These are phyloP conservation scores for Tachypleus tridentatus DNA, from an alignment of 1,140 invertebrate genomes.

Conservation along the genomic window DNA sequence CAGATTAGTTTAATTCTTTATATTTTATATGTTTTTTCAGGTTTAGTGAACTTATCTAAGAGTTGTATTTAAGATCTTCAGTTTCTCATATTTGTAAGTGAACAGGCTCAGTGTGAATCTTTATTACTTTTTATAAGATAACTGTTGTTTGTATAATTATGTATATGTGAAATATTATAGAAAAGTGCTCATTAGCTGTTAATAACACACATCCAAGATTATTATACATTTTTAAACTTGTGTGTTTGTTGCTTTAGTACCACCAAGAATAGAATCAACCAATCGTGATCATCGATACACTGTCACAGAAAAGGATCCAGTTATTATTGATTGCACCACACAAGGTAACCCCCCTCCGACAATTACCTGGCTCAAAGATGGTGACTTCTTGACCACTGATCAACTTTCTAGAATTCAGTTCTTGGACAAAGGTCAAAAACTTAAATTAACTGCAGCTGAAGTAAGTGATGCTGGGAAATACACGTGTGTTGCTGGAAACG, in stretches of 20 bases:
- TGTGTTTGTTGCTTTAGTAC: background rate
- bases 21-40: no score
- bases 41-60: no score
- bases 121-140: no score
- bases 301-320: slow-evolving; percentile 12
- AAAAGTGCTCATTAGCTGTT: no score
- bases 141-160: no score
- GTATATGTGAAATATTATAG: no score
- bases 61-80: no score
- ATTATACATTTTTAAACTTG: background rate
- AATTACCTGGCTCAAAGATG: slow-evolving; percentile 21
- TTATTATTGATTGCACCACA: slow-evolving; percentile 10
- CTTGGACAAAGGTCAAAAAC: slow-evolving; percentile 3
- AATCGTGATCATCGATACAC: background rate
- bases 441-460: slow-evolving; percentile 8
- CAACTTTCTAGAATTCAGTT: slow-evolving; percentile 7
- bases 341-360: slow-evolving; percentile 11
- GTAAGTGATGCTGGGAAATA: slow-evolving; percentile 42
- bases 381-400: slow-evolving; percentile 7
- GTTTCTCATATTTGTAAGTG: no score
- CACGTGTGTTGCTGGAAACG: slow-evolving; percentile 72
- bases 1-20: no score
- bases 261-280: background rate
- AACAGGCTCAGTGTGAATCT: no score
- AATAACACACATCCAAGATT: no score